These are phyloP conservation scores for Meriones unguiculatus DNA, from an alignment of 2,113 vertebrate species.

Conservation along the genomic window DNA sequence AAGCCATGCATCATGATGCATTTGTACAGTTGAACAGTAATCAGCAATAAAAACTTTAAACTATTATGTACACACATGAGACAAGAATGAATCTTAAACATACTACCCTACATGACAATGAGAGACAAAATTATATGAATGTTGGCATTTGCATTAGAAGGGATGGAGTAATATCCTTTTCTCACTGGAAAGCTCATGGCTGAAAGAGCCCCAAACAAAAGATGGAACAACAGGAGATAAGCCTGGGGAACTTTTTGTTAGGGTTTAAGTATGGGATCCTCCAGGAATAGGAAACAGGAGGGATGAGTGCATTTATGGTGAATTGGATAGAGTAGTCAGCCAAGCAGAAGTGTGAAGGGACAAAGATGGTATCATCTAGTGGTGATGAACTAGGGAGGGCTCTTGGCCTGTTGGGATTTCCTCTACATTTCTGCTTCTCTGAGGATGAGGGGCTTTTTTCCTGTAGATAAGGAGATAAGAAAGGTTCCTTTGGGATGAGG, in stretches of 20 bases:
- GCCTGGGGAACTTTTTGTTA: not conserved
- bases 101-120: not conserved
- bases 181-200: not conserved
- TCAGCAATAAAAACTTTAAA: not conserved
- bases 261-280: not conserved
- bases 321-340: not conserved
- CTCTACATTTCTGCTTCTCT: not conserved
- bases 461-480: not conserved
- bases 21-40: not conserved
- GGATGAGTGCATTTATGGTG: not conserved
- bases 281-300: not conserved
- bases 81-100: not conserved
- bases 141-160: not conserved
- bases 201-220: not conserved
- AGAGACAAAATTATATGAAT: not conserved
- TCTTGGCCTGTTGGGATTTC: not conserved
- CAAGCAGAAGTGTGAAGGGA: not conserved
- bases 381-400: not conserved
- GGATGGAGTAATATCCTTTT: not conserved
- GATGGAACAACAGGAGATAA: not conserved
- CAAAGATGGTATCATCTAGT: not conserved
- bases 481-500: accelerated
- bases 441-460: not conserved
- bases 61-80: not conserved
- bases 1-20: not conserved